Conservation (phyloP, 2,113 vertebrate species). For the Ardeotis arabs region DNA sequence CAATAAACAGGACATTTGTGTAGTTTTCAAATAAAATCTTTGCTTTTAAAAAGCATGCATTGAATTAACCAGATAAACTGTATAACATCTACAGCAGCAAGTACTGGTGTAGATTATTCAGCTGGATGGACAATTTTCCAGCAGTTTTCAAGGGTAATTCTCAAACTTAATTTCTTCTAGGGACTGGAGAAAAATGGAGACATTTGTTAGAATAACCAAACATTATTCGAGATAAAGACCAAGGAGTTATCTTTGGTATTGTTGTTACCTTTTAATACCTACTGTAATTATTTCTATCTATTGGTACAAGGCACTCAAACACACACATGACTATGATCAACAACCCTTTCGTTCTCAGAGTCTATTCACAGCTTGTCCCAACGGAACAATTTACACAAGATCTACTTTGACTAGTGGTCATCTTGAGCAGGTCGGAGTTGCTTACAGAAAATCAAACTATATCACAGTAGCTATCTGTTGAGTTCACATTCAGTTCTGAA, state of each 20-base stretch:
- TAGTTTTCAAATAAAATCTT: neutral
- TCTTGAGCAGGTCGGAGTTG: neutral
- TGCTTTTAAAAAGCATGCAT: neutral
- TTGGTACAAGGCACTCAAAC: neutral
- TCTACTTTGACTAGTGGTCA: neutral
- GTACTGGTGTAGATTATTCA: neutral
- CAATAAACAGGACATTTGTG: neutral
- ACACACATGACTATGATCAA: neutral
- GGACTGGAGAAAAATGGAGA: neutral
- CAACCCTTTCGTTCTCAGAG: neutral
- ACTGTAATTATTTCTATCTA: neutral
- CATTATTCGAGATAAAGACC: neutral
- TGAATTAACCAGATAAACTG: neutral
- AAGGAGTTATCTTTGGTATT: neutral
- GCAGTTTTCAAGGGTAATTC: neutral
- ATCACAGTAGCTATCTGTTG: neutral
- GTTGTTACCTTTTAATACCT: neutral
- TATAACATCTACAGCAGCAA: neutral
- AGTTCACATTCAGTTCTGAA: neutral
- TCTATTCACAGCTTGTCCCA: neutral
- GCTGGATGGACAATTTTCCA: neutral
- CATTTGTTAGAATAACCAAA: neutral
- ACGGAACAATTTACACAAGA: neutral
- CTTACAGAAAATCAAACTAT: neutral
- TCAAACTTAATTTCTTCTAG: neutral